Conservation (phyloP, 2,797 vertebrate species). For the Coregonus ussuriensis region DNA sequence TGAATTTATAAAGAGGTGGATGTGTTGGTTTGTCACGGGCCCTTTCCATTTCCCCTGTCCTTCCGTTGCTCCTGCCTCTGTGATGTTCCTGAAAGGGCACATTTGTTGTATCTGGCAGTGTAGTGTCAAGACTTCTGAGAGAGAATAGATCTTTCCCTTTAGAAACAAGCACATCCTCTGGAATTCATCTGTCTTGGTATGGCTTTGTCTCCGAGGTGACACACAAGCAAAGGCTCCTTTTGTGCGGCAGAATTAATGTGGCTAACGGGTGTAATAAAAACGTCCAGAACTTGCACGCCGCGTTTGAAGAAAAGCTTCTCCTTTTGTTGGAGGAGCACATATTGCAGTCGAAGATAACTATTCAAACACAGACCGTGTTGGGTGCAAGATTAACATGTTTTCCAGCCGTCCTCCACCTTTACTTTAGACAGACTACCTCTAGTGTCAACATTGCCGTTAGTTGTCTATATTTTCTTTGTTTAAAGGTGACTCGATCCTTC, state of each 20-base stretch:
- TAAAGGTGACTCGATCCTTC: not conserved
- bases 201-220: conserved; percentile 76
- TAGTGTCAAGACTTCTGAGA: conserved; percentile 64
- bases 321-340: conserved; percentile 61
- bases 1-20: conserved; percentile 62
- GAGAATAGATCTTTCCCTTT: conserved; percentile 59
- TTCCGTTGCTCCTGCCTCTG: not conserved
- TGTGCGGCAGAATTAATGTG: conserved; percentile 72
- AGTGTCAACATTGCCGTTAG: conserved; percentile 62
- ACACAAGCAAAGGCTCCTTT: conserved; percentile 64
- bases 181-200: conserved; percentile 79
- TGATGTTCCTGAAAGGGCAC: conserved; percentile 61
- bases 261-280: conserved; percentile 74
- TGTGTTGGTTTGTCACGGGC: conserved; percentile 37
- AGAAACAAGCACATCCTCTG: conserved; percentile 64
- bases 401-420: conserved; percentile 40
- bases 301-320: conserved; percentile 60
- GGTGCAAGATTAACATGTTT: conserved; percentile 71
- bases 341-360: conserved; percentile 69
- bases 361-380: conserved; percentile 40
- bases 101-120: conserved; percentile 66
- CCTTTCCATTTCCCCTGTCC: conserved; percentile 47
- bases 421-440: conserved; percentile 58
- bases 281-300: conserved; percentile 56
- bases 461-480: conserved; percentile 44